phyloP scores from a whole-genome alignment of 2,888 invertebrate species.

The Merodon equestris region DNA sequence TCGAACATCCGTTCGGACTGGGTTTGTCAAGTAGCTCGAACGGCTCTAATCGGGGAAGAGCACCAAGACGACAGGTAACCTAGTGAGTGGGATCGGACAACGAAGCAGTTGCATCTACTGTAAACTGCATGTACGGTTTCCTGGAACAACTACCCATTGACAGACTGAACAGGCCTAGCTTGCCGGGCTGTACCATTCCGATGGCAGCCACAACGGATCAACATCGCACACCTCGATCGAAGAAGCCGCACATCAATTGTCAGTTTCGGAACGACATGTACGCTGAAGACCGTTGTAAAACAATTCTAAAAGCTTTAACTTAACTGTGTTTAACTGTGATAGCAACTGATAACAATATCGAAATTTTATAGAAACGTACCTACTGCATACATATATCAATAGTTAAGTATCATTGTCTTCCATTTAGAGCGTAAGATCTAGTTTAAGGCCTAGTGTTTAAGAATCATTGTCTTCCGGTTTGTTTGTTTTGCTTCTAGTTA shows the following conservation, averaged over 20 bases:
- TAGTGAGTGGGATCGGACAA: conserved; percentile 45
- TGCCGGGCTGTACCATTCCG: conserved; percentile 28
- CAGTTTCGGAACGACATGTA: conserved; percentile 13
- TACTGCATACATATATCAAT: neutral
- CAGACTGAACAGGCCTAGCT: conserved; percentile 52
- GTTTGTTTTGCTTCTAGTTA: conserved; percentile 71
- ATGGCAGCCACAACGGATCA: conserved; percentile 53
- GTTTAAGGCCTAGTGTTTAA: conserved; percentile 68
- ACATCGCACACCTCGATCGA: conserved; percentile 38
- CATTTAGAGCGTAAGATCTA: conserved; percentile 58
- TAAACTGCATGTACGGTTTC: conserved; percentile 42
- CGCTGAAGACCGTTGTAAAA: conserved; percentile 49
- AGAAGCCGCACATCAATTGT: conserved; percentile 25
- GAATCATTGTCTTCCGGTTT: conserved; percentile 73
- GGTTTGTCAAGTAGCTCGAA: conserved; percentile 19
- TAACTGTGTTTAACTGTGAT: conserved; percentile 60
- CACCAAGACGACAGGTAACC: conserved; percentile 52
- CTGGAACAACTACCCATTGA: conserved; percentile 31
- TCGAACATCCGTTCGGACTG: conserved; percentile 13
- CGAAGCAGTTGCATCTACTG: conserved; percentile 8
- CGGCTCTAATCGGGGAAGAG: conserved; percentile 45
- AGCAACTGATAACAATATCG: conserved; percentile 45
- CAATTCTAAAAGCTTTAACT: conserved; percentile 51
- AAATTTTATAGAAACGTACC: neutral
- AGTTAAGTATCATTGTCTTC: conserved; percentile 60